Evolutionary conservation across 1,140 invertebrate species (phyloP), one percentile per base, ranked within the genome.

Genomic region (Mycetomoellerius zeteki): DNA sequence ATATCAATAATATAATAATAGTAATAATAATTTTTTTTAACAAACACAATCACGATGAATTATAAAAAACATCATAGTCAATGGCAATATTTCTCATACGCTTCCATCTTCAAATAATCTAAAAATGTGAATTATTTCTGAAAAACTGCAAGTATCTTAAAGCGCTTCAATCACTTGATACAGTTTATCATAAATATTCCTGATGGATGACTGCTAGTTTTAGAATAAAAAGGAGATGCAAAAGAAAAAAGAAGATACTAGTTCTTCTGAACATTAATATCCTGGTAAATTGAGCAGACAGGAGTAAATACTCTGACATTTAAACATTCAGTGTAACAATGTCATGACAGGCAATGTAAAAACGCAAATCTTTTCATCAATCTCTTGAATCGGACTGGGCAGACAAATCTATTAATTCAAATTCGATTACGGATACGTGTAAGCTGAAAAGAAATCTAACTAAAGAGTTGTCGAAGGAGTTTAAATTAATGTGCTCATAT

Each of bases 1-100:
- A 90, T 88, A 89, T 84, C 87, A 89, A 85, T 86, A 88, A 86
- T 90, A 86, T 87, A 86, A 54, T 86, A 86, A 65, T 72, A 88
- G 62, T 89, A 82, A 71, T 89, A 43, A 47, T 88, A 90, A 78
- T 90, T 88, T 89, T 75, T 90, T 91, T 89, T 89, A 90, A 85
- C 89, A 86, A 91, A 92, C 87, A 92, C 84, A 92, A 88, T 88
- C 67, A n/a, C n/a, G 73, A 82, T 91, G 76, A 90, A 85, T 90
- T 77, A 67, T 90, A 91, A 91, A 89, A 69, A 92, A 89, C 75
- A 85, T 65, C 89, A 89, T 91, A 72, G 60, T 87, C 72, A 76
- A 88, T 92, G 87, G 87, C 89, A 43, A 56, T 87, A 69, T 19
- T 78, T 85, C 85, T 65, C 72, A 86, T 82, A 67, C 78, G 85